Conservation (phyloP, 2,797 vertebrate genomes). For the Pseudotriccus pelzelni region DNA sequence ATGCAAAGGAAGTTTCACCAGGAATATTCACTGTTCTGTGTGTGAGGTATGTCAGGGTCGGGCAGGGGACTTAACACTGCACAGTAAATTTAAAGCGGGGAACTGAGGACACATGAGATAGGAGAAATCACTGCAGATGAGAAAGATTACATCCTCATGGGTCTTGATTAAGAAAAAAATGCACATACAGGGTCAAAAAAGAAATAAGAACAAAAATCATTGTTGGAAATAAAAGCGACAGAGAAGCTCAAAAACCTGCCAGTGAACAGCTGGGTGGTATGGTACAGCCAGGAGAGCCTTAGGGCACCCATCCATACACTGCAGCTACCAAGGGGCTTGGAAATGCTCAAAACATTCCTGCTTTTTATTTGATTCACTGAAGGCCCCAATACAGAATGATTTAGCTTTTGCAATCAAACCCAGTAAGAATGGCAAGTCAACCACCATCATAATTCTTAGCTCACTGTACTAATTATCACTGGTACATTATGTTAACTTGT, state of each 20-base stretch:
- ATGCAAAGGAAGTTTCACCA: neutral
- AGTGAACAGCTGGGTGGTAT: neutral
- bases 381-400: neutral
- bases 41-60: neutral
- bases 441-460: neutral
- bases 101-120: neutral
- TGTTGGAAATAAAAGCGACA: neutral
- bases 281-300: neutral
- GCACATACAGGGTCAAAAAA: neutral
- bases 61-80: neutral
- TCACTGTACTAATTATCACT: neutral
- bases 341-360: neutral
- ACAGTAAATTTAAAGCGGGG: neutral
- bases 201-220: neutral
- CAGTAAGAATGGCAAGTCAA: neutral
- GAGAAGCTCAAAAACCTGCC: neutral
- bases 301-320: neutral
- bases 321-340: neutral
- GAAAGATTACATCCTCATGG: neutral
- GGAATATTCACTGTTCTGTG: accelerated
- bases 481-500: neutral
- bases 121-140: neutral
- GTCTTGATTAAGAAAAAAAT: neutral
- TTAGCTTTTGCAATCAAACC: neutral
- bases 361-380: neutral